A percentile compares a stretch with the other conserved stretches of the same genome.
Evolutionary conservation across 1,140 invertebrate genomes (phyloP).

Genomic region (Stenopsyche tienmushanensis): DNA sequence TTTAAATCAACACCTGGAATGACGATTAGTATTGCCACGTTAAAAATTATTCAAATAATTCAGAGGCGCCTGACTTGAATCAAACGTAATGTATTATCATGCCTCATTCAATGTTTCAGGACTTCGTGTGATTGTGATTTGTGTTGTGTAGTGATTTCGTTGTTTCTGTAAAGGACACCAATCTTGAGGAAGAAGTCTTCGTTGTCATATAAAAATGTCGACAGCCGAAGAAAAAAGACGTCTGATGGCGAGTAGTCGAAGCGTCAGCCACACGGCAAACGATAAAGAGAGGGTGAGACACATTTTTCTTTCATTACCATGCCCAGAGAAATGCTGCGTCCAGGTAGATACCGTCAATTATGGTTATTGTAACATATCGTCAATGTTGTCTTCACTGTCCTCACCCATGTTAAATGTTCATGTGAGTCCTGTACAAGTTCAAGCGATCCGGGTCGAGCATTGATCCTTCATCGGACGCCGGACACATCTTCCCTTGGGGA

Average conservation of each 20-base stretch:
- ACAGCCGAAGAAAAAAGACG: conserved; percentile 30
- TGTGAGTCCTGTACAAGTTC: background rate
- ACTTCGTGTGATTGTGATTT: background rate
- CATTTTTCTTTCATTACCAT: conserved; percentile 42
- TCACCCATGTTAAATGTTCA: background rate
- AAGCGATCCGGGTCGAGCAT: background rate
- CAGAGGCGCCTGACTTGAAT: too few species aligned
- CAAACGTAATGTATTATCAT: too few species aligned
- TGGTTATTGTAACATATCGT: conserved; percentile 9
- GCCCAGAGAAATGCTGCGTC: conserved; percentile 41
- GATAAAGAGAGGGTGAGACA: conserved; percentile 41
- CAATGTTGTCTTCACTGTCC: conserved; percentile 2
- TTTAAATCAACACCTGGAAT: too few species aligned
- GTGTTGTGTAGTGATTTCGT: background rate
- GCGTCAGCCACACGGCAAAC: conserved; percentile 32
- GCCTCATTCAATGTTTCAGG: background rate
- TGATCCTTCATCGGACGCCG: background rate
- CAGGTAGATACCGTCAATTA: conserved; percentile 38
- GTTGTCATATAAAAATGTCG: conserved; percentile 26
- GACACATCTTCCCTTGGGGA: too few species aligned
- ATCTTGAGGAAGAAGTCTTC: background rate
- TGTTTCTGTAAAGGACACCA: background rate
- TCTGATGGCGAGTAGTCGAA: conserved; percentile 37
- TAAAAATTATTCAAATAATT: too few species aligned
- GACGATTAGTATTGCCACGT: too few species aligned